These are phyloP conservation scores for Nephrotoma flavescens DNA, from an alignment of 2,888 invertebrate genomes.

Conservation along the genomic window DNA sequence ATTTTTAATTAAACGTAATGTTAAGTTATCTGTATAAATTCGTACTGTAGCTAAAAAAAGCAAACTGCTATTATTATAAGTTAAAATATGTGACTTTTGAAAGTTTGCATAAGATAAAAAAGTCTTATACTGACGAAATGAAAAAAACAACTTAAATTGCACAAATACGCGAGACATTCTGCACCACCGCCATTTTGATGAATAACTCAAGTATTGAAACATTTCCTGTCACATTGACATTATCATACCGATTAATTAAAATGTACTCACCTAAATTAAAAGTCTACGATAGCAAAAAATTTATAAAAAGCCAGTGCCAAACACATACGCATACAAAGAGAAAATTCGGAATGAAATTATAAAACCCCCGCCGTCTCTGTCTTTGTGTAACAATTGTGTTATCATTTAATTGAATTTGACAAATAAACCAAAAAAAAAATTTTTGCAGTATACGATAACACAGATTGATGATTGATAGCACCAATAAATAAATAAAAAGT, in stretches of 20 bases:
- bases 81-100: no score
- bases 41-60: no score
- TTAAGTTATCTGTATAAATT: no score
- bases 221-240: background rate
- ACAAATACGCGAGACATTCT: background rate
- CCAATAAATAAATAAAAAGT: background rate
- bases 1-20: no score
- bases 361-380: background rate
- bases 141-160: background rate
- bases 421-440: background rate
- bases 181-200: background rate
- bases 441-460: background rate
- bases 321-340: background rate
- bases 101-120: background rate
- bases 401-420: background rate
- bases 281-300: background rate
- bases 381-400: background rate
- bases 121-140: background rate
- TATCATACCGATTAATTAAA: background rate
- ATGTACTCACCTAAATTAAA: background rate
- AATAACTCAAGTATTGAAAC: background rate
- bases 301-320: background rate
- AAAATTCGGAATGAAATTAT: background rate
- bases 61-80: no score
- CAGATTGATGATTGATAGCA: background rate